These are phyloP conservation scores for Callionymus lyra DNA, from an alignment of 2,113 vertebrate genomes.

Conservation along the genomic window DNA sequence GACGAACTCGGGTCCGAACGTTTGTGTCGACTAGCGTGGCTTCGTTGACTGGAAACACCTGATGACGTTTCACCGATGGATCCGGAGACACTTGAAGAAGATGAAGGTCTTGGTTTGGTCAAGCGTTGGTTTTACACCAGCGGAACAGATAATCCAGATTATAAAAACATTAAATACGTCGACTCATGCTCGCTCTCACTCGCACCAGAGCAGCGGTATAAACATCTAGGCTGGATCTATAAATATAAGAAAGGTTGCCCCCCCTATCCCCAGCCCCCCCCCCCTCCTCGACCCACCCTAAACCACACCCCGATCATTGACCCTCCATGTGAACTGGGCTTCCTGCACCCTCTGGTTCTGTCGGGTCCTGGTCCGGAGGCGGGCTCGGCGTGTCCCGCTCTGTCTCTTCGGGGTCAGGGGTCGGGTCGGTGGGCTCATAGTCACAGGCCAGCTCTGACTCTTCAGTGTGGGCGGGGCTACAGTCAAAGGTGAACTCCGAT, in stretches of 20 bases:
- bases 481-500: slow-evolving; percentile 64
- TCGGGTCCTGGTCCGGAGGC: slow-evolving; percentile 28
- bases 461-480: slow-evolving; percentile 61
- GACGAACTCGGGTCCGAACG: too few relatives aligned
- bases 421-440: slow-evolving; percentile 36
- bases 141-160: slow-evolving; percentile 1
- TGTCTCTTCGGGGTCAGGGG: slow-evolving; percentile 28
- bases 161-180: slow-evolving; percentile 7
- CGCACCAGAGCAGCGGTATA: slow-evolving; percentile 21
- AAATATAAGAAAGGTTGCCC: slow-evolving; percentile 37
- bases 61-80: too few relatives aligned
- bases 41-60: too few relatives aligned
- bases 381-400: slow-evolving; percentile 25
- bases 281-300: too few relatives aligned
- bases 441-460: slow-evolving; percentile 59
- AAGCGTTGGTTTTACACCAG: too few relatives aligned
- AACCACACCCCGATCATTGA: slow-evolving; percentile 40
- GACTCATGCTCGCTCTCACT: slow-evolving; percentile 5
- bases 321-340: slow-evolving; percentile 22
- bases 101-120: too few relatives aligned
- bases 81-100: too few relatives aligned
- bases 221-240: slow-evolving; percentile 40
- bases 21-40: too few relatives aligned
- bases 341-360: slow-evolving; percentile 33
- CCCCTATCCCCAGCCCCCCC: slow-evolving; percentile 38